Percentiles rank a stretch among this genome's conserved stretches.
These are phyloP conservation scores for Microdon myrmicae DNA, from an alignment of 2,888 invertebrate species.

Conservation along the genomic window DNA sequence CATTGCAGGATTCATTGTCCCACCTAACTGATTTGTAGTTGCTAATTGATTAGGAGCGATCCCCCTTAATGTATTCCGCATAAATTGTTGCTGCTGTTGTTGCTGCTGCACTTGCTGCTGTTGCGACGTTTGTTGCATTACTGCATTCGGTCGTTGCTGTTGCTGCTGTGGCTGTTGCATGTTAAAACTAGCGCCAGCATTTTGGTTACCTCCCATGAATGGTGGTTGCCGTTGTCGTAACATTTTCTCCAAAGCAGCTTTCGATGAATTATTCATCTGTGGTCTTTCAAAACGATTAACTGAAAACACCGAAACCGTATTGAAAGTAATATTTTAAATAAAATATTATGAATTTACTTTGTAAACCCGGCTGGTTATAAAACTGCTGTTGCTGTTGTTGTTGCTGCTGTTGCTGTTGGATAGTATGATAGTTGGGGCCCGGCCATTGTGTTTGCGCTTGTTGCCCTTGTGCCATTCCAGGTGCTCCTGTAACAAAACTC, in stretches of 20 bases:
- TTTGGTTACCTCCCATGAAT: constrained; percentile 64
- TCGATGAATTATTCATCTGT: constrained; percentile 75
- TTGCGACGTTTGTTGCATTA: constrained; percentile 51
- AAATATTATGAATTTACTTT: too few species aligned
- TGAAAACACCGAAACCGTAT: constrained; percentile 35
- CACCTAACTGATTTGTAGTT: constrained; percentile 65
- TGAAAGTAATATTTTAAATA: too few species aligned
- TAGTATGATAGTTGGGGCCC: constrained; percentile 62
- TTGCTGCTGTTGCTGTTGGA: constrained; percentile 55
- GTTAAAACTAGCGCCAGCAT: constrained; percentile 58
- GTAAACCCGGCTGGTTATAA: constrained; percentile 64
- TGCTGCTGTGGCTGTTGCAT: constrained; percentile 63
- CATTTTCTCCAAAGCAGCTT: constrained; percentile 89
- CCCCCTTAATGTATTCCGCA: constrained; percentile 63
- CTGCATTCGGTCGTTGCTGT: constrained; percentile 54
- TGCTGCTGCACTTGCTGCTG: constrained; percentile 59
- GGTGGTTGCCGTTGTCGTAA: constrained; percentile 78
- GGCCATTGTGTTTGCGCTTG: constrained; percentile 68
- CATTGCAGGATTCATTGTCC: constrained; percentile 69
- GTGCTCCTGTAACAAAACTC: constrained; percentile 63
- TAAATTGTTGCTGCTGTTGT: constrained; percentile 60
- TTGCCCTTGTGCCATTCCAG: constrained; percentile 66
- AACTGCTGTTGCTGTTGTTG: constrained; percentile 59
- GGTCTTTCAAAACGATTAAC: constrained; percentile 67
- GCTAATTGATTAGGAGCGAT: constrained; percentile 67